phyloP scores from a whole-genome alignment of 1,140 invertebrate species.

The Brachionus koreanus region DNA sequence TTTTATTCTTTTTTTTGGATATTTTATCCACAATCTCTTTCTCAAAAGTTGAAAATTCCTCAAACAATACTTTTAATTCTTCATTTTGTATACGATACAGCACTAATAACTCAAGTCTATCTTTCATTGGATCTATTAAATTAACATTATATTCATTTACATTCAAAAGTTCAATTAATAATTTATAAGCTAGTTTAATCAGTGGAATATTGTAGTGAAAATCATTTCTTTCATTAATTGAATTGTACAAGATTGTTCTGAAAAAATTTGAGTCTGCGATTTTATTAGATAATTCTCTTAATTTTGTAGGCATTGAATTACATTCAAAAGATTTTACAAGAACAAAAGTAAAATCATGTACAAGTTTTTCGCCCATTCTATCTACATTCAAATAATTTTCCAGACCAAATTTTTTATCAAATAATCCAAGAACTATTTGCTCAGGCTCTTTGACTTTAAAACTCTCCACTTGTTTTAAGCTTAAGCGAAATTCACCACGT shows the following conservation, averaged over 20 bases:
- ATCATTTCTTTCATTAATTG: not conserved
- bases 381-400: slow-evolving; percentile 11
- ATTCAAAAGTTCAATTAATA: not conserved
- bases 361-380: not conserved
- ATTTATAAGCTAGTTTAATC: not conserved
- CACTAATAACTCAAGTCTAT: not conserved
- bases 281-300: not conserved
- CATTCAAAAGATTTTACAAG: not conserved
- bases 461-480: not conserved
- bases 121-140: not conserved
- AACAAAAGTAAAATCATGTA: not conserved
- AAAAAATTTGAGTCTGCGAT: not conserved
- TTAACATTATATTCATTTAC: not conserved
- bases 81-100: not conserved
- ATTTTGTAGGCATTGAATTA: not conserved
- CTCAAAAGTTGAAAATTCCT: not conserved
- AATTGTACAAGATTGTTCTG: not conserved
- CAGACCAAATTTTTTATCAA: not conserved
- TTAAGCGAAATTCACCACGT: not conserved
- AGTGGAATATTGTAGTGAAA: not conserved
- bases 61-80: not conserved
- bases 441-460: not conserved
- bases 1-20: not conserved
- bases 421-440: not conserved
- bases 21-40: not conserved